Evolutionary conservation across 2,113 vertebrate genomes (phyloP).

Genomic region (Tiliqua scincoides): DNA sequence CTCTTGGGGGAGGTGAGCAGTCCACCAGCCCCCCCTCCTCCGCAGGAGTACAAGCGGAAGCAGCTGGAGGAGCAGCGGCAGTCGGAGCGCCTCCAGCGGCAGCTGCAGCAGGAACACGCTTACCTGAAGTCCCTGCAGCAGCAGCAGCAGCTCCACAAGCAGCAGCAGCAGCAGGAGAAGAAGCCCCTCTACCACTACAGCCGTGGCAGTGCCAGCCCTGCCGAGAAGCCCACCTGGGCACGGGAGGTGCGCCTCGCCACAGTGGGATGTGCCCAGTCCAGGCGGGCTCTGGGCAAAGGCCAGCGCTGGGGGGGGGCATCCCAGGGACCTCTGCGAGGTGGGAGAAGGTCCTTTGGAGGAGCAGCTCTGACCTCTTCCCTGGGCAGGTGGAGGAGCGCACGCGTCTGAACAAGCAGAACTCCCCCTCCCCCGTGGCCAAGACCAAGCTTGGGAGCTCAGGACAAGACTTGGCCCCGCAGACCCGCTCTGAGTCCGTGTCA

Average conservation of each 20-base stretch:
- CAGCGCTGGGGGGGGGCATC: rapidly evolving
- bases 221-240: conserved; percentile 91
- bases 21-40: conserved; percentile 12
- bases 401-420: conserved; percentile 89
- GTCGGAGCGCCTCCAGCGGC: conserved; percentile 89
- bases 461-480: conserved; percentile 82
- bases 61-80: conserved; percentile 93
- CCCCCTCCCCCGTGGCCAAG: conserved; percentile 72
- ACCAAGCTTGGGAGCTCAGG: conserved; percentile 85
- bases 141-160: conserved; percentile 72
- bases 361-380: too few relatives aligned
- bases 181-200: conserved; percentile 89
- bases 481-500: conserved; percentile 77
- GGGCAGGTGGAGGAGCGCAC: conserved; percentile 89
- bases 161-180: conserved; percentile 76
- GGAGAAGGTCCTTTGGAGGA: too few relatives aligned
- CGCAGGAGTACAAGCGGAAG: conserved; percentile 92
- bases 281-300: not conserved
- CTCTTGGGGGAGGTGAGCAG: not conserved
- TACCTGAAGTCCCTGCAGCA: conserved; percentile 92
- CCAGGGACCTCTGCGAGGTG: too few relatives aligned
- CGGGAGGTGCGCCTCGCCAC: conserved; percentile 78
- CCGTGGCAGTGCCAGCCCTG: conserved; percentile 84
- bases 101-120: conserved; percentile 93
- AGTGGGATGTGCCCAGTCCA: too few relatives aligned